phyloP scores from a whole-genome alignment of 1,140 invertebrate species.

The Pseudomyrmex flavicornis region DNA sequence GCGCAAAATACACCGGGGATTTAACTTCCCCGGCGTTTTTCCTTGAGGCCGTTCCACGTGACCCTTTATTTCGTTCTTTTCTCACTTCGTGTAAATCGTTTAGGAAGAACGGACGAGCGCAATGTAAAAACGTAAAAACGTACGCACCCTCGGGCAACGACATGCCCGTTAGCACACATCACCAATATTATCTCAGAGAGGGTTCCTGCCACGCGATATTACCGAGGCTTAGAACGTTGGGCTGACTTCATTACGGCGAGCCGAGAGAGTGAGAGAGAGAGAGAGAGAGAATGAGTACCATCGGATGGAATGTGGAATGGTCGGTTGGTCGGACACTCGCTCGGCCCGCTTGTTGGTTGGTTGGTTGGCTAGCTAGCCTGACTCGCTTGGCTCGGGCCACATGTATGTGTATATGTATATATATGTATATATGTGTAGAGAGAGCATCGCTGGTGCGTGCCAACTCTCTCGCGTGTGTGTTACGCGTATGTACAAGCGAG shows the following conservation, averaged over 20 bases:
- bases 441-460: slow-evolving; percentile 61
- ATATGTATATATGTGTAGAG: slow-evolving; percentile 17
- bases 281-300: slow-evolving; percentile 33
- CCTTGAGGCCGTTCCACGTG: slow-evolving; percentile 40
- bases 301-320: slow-evolving; percentile 83
- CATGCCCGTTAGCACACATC: slow-evolving; percentile 83
- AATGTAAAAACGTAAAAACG: slow-evolving; percentile 71
- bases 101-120: slow-evolving; percentile 74
- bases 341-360: slow-evolving; percentile 45
- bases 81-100: slow-evolving; percentile 78
- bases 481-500: slow-evolving; percentile 29
- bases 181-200: slow-evolving; percentile 83
- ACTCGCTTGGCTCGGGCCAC: slow-evolving; percentile 4
- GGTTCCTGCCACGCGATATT: slow-evolving; percentile 79
- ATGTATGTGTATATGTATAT: not conserved
- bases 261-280: slow-evolving; percentile 67
- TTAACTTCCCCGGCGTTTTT: slow-evolving; percentile 74
- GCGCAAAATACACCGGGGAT: slow-evolving; percentile 69
- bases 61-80: slow-evolving; percentile 61
- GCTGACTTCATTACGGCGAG: slow-evolving; percentile 82
- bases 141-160: slow-evolving; percentile 70
- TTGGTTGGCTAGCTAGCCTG: slow-evolving; percentile 47
- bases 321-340: slow-evolving; percentile 67
- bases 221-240: slow-evolving; percentile 82
- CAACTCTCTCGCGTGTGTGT: slow-evolving; percentile 23